A percentile compares a stretch with the other conserved stretches of the same genome.
These are phyloP conservation scores for Parazoanthus swiftii DNA, from an alignment of 92 coral and sea anemone genomes.

Conservation along the genomic window DNA sequence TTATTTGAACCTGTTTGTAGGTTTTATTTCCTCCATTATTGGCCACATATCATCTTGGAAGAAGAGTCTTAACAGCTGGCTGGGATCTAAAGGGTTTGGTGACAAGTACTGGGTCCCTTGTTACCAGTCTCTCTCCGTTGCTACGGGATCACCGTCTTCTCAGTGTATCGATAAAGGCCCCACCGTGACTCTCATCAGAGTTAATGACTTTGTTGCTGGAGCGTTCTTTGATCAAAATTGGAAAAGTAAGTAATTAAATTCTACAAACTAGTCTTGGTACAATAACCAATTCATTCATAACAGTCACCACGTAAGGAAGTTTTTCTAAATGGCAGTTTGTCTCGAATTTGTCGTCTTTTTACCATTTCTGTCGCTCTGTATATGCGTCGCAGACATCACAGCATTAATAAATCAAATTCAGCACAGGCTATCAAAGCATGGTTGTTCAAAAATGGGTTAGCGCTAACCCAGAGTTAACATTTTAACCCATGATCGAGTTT, in stretches of 20 bases:
- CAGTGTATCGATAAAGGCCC: slow-evolving; percentile 36
- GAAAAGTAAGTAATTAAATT: slow-evolving; percentile 9
- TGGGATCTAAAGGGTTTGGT: slow-evolving; percentile 26
- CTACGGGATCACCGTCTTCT: not conserved
- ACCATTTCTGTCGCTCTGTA: too few species aligned
- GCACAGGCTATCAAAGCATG: too few species aligned
- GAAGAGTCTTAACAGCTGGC: slow-evolving; percentile 32
- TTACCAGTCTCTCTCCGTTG: slow-evolving; percentile 12
- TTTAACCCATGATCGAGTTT: too few species aligned
- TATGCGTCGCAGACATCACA: too few species aligned
- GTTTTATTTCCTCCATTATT: slow-evolving; percentile 8
- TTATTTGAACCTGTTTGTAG: not conserved
- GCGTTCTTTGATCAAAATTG: slow-evolving; percentile 29
- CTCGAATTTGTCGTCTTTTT: too few species aligned
- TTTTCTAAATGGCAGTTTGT: too few species aligned
- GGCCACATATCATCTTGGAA: slow-evolving; percentile 38
- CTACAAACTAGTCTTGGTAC: not conserved
- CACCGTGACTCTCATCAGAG: slow-evolving; percentile 26
- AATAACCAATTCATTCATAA: not conserved
- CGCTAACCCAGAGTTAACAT: too few species aligned
- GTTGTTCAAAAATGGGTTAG: too few species aligned
- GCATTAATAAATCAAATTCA: too few species aligned
- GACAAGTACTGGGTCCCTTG: slow-evolving; percentile 34
- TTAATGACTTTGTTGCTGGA: slow-evolving; percentile 32
- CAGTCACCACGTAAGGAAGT: too few species aligned